Evolutionary conservation across 1,140 invertebrate genomes (phyloP).

Genomic region (Drosophila athabasca): DNA sequence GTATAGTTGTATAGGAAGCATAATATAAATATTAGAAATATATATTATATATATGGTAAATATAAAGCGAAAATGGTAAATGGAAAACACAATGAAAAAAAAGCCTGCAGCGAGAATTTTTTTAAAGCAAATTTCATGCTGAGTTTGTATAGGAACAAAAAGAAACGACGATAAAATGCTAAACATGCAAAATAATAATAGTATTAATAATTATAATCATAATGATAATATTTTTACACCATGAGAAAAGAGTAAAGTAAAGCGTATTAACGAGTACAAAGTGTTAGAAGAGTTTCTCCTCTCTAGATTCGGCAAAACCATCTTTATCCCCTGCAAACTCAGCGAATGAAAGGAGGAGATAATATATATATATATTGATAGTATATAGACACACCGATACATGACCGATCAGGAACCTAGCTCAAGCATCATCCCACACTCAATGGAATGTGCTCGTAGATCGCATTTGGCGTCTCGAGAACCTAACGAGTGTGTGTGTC

Average conservation of each 20-base stretch:
- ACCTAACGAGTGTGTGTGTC: background rate
- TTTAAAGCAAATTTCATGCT: conserved; percentile 55
- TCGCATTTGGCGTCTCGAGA: background rate
- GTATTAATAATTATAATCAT: conserved; percentile 11
- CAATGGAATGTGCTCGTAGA: conserved; percentile 5
- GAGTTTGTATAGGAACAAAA: conserved; percentile 63
- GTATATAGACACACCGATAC: conserved; percentile 14
- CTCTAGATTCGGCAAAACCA: conserved; percentile 32
- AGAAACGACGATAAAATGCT: conserved; percentile 3
- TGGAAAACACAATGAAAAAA: background rate
- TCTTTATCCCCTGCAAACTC: conserved; percentile 18
- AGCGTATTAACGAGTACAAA: conserved; percentile 71
- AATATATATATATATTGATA: conserved; percentile 14
- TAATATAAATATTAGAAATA: conserved; percentile 33
- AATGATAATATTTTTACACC: conserved; percentile 81
- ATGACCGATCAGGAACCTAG: conserved; percentile 58
- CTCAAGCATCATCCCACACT: conserved; percentile 40
- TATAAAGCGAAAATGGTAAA: conserved; percentile 4
- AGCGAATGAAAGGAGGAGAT: conserved; percentile 2
- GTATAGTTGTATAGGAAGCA: conserved; percentile 73
- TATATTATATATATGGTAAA: conserved; percentile 18
- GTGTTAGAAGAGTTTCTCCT: conserved; percentile 28
- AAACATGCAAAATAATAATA: conserved; percentile 1
- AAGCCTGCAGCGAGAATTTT: conserved; percentile 39
- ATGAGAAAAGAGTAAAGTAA: conserved; percentile 40